Conservation (phyloP, 2,888 invertebrate species). For the Cheilosia urbana region DNA sequence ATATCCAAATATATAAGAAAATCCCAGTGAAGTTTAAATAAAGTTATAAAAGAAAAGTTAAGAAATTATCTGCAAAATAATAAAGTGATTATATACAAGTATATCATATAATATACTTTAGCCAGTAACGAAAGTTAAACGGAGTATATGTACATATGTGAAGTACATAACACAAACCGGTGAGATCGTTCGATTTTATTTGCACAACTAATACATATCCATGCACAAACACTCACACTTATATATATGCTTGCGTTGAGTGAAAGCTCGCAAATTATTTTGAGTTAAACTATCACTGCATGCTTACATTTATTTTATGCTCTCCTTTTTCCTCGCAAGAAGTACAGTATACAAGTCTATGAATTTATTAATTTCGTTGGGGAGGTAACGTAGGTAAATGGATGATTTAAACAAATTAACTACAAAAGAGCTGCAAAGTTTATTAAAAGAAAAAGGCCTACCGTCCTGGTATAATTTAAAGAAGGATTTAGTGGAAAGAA, state of each 20-base stretch:
- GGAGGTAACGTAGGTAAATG: background rate
- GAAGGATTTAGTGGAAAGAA: conserved; percentile 3
- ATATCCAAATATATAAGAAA: too few species aligned
- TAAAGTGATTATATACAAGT: background rate
- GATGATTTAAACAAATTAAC: conserved; percentile 19
- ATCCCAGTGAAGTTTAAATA: too few species aligned
- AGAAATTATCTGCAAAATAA: too few species aligned
- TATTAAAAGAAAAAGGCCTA: conserved; percentile 8
- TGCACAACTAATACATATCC: background rate
- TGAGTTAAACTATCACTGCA: conserved; percentile 4
- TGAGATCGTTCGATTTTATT: conserved; percentile 4
- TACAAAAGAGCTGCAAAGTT: conserved; percentile 10
- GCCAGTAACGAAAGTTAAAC: background rate
- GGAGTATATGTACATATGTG: background rate
- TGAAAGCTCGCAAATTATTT: background rate
- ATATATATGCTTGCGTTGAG: background rate
- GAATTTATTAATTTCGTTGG: background rate
- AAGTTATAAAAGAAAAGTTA: too few species aligned
- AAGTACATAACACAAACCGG: background rate
- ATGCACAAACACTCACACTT: background rate
- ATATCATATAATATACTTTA: too few species aligned
- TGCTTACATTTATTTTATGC: background rate
- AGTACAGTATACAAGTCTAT: background rate
- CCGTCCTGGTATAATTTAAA: background rate
- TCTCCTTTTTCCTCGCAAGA: background rate